phyloP scores from a whole-genome alignment of 2,113 vertebrate species.

The Cyanoliseus patagonus region DNA sequence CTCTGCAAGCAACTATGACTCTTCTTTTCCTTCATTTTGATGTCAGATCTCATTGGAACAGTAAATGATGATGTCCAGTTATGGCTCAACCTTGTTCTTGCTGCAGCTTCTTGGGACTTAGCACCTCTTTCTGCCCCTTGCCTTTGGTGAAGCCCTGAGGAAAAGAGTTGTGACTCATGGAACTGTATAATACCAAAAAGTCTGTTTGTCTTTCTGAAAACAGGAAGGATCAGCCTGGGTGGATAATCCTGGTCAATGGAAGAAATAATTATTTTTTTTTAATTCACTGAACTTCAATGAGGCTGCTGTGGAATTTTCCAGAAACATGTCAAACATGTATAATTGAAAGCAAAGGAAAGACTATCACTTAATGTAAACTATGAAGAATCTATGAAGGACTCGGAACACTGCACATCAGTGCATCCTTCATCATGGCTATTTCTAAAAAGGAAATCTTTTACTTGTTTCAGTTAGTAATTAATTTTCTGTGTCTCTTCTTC shows the following conservation, averaged over 20 bases:
- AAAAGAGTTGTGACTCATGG: background rate
- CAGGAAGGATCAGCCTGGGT: background rate
- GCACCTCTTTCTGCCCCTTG: background rate
- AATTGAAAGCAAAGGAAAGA: background rate
- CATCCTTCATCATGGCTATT: background rate
- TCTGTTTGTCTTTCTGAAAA: background rate
- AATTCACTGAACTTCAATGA: background rate
- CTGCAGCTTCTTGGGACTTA: fast-evolving
- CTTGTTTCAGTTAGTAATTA: background rate
- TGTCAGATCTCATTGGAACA: background rate
- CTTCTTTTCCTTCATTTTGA: background rate
- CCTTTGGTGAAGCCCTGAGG: background rate
- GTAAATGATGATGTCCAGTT: background rate
- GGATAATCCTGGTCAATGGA: background rate
- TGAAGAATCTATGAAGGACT: background rate
- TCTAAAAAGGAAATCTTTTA: background rate
- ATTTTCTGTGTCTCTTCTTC: background rate
- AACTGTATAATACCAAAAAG: background rate
- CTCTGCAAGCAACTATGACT: background rate
- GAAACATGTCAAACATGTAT: background rate
- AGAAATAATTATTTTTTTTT: background rate
- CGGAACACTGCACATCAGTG: background rate
- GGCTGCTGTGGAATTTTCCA: background rate
- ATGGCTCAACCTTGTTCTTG: background rate
- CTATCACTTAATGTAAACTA: background rate